Evolutionary conservation across 2,113 vertebrate genomes (phyloP).

Genomic region (Corythoichthys intestinalis): DNA sequence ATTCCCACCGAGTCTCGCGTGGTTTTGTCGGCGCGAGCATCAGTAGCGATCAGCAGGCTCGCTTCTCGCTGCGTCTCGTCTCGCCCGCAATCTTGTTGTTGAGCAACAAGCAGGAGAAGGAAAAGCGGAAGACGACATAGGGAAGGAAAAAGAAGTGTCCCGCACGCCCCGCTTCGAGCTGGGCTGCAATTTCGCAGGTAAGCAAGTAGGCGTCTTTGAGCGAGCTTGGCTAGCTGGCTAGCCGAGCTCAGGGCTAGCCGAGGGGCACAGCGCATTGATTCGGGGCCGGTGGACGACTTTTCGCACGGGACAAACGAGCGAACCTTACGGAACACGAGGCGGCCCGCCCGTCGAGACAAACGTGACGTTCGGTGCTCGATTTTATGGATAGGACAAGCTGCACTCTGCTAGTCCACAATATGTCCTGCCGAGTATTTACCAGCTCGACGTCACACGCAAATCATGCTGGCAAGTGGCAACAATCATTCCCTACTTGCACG

Average conservation of each 20-base stretch:
- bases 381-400: background rate
- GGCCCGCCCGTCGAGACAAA: background rate
- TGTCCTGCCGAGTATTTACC: background rate
- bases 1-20: background rate
- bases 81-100: conserved; percentile 46
- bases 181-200: conserved; percentile 2
- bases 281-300: background rate
- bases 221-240: conserved; percentile 43
- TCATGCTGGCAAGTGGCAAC: background rate
- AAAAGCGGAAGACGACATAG: background rate
- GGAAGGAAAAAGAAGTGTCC: background rate
- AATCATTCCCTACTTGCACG: background rate
- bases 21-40: background rate
- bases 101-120: conserved; percentile 52
- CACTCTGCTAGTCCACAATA: background rate
- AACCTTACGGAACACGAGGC: no score
- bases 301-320: background rate
- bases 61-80: background rate
- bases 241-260: conserved; percentile 19
- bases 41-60: background rate
- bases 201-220: background rate
- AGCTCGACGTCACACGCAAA: background rate
- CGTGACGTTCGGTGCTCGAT: background rate
- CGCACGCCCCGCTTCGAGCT: background rate
- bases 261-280: no score